These are phyloP conservation scores for Cryptus viduatorius DNA, from an alignment of 2,888 invertebrate genomes.

Conservation along the genomic window DNA sequence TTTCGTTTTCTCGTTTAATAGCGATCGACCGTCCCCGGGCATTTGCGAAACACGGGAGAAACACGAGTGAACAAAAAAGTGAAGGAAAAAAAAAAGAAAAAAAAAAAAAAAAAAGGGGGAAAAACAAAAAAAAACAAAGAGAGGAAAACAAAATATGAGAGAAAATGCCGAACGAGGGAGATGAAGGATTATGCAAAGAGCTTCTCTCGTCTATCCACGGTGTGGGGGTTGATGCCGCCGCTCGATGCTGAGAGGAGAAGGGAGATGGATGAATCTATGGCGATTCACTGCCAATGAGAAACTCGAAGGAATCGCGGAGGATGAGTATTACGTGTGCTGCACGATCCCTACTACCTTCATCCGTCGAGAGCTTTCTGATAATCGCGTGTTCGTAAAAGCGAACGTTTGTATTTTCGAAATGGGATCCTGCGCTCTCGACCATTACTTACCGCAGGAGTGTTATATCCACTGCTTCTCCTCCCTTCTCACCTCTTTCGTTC, in stretches of 20 bases:
- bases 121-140: constrained; percentile 1
- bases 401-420: constrained; percentile 55
- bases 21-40: constrained; percentile 57
- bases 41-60: constrained; percentile 58
- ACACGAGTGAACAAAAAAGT: constrained; percentile 49
- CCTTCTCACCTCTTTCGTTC: not conserved
- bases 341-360: not conserved
- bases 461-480: constrained; percentile 6
- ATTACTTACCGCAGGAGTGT: constrained; percentile 51
- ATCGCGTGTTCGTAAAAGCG: constrained; percentile 59
- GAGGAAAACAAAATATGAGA: constrained; percentile 47
- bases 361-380: constrained; percentile 56
- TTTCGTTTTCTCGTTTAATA: constrained; percentile 69
- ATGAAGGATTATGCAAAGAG: constrained; percentile 66
- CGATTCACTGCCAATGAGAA: constrained; percentile 43
- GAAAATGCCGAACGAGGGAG: constrained; percentile 53
- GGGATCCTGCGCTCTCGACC: constrained; percentile 35
- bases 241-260: constrained; percentile 9
- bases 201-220: constrained; percentile 12
- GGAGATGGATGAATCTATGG: constrained; percentile 12
- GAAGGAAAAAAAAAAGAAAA: constrained; percentile 3
- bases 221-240: not conserved
- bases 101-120: constrained; percentile 28
- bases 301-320: constrained; percentile 32
- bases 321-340: constrained; percentile 18